Evolutionary conservation across 2,888 invertebrate genomes (phyloP).

Genomic region (Aleiodes leptofemur): DNA sequence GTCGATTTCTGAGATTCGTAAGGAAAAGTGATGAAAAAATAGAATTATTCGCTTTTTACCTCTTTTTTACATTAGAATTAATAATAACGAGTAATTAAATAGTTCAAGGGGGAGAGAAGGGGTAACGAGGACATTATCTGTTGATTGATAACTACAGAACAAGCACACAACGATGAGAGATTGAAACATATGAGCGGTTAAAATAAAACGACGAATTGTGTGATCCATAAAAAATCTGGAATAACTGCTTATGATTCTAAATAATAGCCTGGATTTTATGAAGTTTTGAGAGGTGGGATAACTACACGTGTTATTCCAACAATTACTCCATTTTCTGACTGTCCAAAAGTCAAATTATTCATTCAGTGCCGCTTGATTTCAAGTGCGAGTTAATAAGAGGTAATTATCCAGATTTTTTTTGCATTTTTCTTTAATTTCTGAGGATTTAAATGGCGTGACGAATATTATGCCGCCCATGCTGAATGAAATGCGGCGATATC

Average conservation of each 20-base stretch:
- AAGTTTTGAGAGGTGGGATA: conserved; percentile 63
- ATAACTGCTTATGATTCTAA: conserved; percentile 67
- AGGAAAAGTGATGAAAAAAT: too few relatives aligned
- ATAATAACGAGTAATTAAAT: not conserved
- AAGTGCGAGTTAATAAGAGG: not conserved
- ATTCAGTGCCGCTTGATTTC: not conserved
- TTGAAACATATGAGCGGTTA: conserved; percentile 45
- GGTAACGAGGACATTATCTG: not conserved
- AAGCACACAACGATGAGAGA: not conserved
- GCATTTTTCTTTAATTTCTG: not conserved
- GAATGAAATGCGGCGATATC: too few relatives aligned
- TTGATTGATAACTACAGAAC: conserved; percentile 37
- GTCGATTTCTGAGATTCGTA: too few relatives aligned
- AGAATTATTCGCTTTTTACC: not conserved
- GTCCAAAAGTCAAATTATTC: conserved; percentile 5
- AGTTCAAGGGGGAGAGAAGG: too few relatives aligned
- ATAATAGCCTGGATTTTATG: conserved; percentile 66
- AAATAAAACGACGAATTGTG: conserved; percentile 37
- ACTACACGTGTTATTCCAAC: conserved; percentile 66
- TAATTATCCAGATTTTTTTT: not conserved
- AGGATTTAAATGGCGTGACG: too few relatives aligned
- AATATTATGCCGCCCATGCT: too few relatives aligned
- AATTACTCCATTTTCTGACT: conserved; percentile 58
- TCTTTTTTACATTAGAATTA: not conserved
- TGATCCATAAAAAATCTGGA: conserved; percentile 45